Evolutionary conservation across 2,113 vertebrate species (phyloP), one percentile per base, ranked within the genome.

Genomic region (Dicerorhinus sumatrensis): DNA sequence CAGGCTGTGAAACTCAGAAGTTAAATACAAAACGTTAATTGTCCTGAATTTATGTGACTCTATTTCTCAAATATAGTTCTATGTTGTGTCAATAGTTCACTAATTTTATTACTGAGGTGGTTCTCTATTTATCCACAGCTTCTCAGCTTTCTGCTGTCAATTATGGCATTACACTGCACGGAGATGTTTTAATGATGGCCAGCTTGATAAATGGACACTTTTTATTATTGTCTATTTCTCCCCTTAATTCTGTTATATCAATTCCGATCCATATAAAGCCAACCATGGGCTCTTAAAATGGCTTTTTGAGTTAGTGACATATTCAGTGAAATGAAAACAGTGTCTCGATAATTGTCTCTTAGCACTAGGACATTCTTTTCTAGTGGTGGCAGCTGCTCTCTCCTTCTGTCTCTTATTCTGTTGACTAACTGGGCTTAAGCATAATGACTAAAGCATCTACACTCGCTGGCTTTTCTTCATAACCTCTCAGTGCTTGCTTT

Each of bases 181-280:
- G 39, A 27, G 42, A 77, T 36, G 48, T 36, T 91, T 81, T 39
- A 54, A 80, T 73, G 82, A 65, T 29, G 13, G 51, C 20, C 46
- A 60, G 70, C 16, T 80, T 51, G 42, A 81, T 69, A 39, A 81
- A 96, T 33, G 23, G 54, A 63, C 14, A 85, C 39, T 51, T 72
- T 89, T 91, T 91, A 86, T 76, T 80, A 87, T 23, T 85, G n/a
- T 73, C 39, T 87, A 42, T 72, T 58, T 81, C 58, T 72, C 88
- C n/a, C 17, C 69, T 79, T 67, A 29, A 17, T 73, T 95, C 54
- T 42, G 27, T 70, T 48, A 29, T 39, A 89, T 69, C 82, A 46
- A 2, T 93, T 82, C 56, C 3, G 18, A 89, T 36, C 21, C 42
- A 75, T n/a, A 48, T 70, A n/a, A 93, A 86, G 73, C 29, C 70